A percentile compares a stretch with the other conserved stretches of the same genome.
Conservation (phyloP, 2,113 vertebrate species). For the Sakesphorus luctuosus region DNA sequence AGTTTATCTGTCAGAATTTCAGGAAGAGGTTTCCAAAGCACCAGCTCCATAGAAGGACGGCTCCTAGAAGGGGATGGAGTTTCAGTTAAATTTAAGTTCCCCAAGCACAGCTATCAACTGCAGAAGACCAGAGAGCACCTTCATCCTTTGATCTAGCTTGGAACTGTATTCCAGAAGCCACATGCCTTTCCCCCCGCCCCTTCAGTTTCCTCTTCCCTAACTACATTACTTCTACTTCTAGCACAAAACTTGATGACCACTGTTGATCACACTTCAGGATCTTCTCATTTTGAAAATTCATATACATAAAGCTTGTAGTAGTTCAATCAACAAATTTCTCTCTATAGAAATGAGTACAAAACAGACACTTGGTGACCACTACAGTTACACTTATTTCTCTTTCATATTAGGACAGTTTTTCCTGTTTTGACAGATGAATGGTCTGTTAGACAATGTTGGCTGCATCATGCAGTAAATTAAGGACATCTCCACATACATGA, state of each 20-base stretch:
- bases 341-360: not conserved
- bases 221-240: not conserved
- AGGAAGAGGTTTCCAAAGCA: constrained; percentile 82
- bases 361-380: not conserved
- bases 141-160: not conserved
- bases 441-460: not conserved
- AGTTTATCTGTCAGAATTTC: constrained; percentile 78
- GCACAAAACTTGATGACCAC: not conserved
- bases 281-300: not conserved
- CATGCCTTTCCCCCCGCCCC: not conserved
- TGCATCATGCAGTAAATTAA: constrained; percentile 18
- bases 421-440: not conserved
- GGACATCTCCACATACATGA: constrained; percentile 28
- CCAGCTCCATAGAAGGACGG: constrained; percentile 83
- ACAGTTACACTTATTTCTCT: not conserved
- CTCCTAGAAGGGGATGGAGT: constrained; percentile 69
- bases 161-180: not conserved
- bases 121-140: not conserved
- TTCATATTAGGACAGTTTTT: not conserved
- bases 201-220: not conserved
- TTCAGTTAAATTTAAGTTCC: not conserved
- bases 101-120: not conserved
- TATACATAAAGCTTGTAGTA: not conserved
- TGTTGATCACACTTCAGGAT: not conserved
- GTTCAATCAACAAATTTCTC: not conserved